Base-by-base conservation (phyloP, 2,113 vertebrate genomes). In the Holacanthus passer region DNA sequence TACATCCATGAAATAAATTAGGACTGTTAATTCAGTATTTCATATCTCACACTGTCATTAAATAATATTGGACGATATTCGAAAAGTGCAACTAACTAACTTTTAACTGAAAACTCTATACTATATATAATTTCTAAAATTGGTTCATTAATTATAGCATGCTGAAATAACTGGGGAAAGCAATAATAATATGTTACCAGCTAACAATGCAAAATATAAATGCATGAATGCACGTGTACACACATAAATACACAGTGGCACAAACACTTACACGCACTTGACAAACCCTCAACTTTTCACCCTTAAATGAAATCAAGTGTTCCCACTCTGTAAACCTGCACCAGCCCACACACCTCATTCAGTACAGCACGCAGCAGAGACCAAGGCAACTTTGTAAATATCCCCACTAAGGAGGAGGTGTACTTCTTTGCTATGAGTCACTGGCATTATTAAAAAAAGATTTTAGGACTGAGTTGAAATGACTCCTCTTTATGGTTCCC, bases 351-450 rank as follows among this genome's bases (percentile, higher is more conserved):
- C 77, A 68, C 41, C 83, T 77, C 67, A 68, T 32, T 79, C 67
- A 80, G 62, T 22, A 3, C 14, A 43, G 59, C 77, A 65, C 48
- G 24, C 37, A 7, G 73, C 74, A 75, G 39, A 60, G 50, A 74
- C 64, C 31, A 47, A 56, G 58, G 70, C 48, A 37, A 83, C 82
- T 90, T 87, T 87, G 65, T 88, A 77, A 91, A 86, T 81, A 84
- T 78, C 77, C 75, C 77, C 60, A 45, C 70, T 62, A 77, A 72
- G 64, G 58, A 85, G 81, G 62, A 87, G 77, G 72, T 82, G 82
- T 47, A 47, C 69, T 71, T 85, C 69, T 82, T 73, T 63, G 70
- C 78, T 48, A 45, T 86, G 82, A 91, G 52, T 91, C 87, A 73
- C 58, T 80, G 82, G 85, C 86, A 79, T 88, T 85, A 87, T 84